phyloP scores from a whole-genome alignment of 1,140 invertebrate species.

The Helicorthomorpha holstii region DNA sequence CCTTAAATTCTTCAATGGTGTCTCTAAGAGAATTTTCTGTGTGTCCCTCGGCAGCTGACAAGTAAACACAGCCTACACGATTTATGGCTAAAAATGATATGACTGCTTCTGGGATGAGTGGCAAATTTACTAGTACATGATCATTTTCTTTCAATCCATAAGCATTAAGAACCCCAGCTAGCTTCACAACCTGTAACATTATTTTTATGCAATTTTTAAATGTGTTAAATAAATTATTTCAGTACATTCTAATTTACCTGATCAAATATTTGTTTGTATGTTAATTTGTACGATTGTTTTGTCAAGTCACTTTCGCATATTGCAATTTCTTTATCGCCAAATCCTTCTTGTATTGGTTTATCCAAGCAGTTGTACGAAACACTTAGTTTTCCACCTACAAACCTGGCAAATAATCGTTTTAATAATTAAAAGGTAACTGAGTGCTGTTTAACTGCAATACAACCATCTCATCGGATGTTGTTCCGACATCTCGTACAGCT shows the following conservation, averaged over 20 bases:
- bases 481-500: too few species aligned
- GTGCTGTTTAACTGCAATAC: too few species aligned
- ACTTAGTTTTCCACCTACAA: conserved; percentile 73
- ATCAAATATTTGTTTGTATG: conserved; percentile 60
- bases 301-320: conserved; percentile 82
- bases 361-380: conserved; percentile 86
- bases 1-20: conserved; percentile 63
- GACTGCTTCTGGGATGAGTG: conserved; percentile 68
- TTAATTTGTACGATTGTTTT: conserved; percentile 48
- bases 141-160: conserved; percentile 59
- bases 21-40: conserved; percentile 66
- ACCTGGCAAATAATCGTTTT: conserved; percentile 42
- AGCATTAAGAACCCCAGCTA: conserved; percentile 55
- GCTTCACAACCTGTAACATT: conserved; percentile 43
- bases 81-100: conserved; percentile 67
- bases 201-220: conserved; percentile 4
- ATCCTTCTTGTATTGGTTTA: conserved; percentile 50
- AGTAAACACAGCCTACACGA: conserved; percentile 64
- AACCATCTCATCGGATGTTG: too few species aligned
- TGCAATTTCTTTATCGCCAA: conserved; percentile 40
- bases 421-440: too few species aligned
- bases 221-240: not conserved
- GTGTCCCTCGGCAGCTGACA: conserved; percentile 75
- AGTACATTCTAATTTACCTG: conserved; percentile 34
- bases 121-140: conserved; percentile 76